Conservation (phyloP, 2,888 invertebrate species). For the Autographa pulchrina region DNA sequence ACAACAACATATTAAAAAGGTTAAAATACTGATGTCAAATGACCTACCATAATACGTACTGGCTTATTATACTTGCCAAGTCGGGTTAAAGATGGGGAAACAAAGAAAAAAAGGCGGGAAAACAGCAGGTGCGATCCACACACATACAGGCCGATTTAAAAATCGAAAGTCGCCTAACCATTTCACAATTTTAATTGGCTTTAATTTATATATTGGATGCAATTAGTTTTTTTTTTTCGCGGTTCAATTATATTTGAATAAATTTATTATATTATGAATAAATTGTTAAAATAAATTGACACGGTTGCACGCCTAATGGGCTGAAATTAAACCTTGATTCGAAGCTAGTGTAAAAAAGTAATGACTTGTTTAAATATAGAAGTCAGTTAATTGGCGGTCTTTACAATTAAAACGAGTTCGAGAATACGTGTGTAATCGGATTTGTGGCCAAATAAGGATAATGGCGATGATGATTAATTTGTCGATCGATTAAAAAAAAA, state of each 20-base stretch:
- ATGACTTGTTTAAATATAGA: conserved; percentile 49
- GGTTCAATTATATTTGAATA: conserved; percentile 15
- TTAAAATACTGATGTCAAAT: conserved; percentile 68
- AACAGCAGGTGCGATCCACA: conserved; percentile 75
- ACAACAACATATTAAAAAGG: conserved; percentile 62
- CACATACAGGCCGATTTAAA: conserved; percentile 69
- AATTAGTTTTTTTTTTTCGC: conserved; percentile 24
- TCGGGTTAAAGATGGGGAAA: conserved; percentile 70
- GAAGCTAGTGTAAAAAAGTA: conserved; percentile 44
- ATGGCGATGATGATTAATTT: conserved; percentile 28
- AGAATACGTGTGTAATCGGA: conserved; percentile 32
- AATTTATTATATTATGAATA: conserved; percentile 32
- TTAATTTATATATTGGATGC: conserved; percentile 27
- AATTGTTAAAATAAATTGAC: conserved; percentile 22
- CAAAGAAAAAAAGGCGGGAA: conserved; percentile 65
- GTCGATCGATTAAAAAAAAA: conserved; percentile 19
- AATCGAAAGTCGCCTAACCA: conserved; percentile 33
- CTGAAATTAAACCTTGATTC: conserved; percentile 51
- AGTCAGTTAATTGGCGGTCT: conserved; percentile 45
- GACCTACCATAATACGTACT: conserved; percentile 80
- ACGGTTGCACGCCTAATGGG: conserved; percentile 40
- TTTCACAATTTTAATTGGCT: conserved; percentile 34
- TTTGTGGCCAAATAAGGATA: conserved; percentile 33
- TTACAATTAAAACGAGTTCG: conserved; percentile 46
- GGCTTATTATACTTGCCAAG: conserved; percentile 73